Conservation (phyloP, 2,113 vertebrate species). For the Neolamprologus cancellatus region DNA sequence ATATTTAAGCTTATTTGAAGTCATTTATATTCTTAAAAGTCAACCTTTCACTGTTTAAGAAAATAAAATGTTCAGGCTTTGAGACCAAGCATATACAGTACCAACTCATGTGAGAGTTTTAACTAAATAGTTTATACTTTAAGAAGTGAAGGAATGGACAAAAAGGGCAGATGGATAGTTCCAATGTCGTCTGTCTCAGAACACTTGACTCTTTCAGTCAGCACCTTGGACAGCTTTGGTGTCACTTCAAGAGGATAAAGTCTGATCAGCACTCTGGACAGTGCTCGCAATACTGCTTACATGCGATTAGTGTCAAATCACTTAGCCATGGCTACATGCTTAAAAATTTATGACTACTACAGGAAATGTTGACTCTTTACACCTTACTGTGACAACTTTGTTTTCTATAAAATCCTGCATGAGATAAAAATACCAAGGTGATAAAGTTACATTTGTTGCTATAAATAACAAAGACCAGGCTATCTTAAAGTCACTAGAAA, state of each 20-base stretch:
- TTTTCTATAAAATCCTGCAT: not conserved
- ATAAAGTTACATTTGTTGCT: not conserved
- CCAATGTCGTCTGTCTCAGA: not conserved
- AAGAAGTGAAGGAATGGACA: not conserved
- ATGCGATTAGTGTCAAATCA: not conserved
- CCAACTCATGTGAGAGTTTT: not conserved
- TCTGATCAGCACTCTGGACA: not conserved
- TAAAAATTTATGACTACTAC: not conserved
- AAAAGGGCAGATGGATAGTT: not conserved
- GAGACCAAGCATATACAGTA: not conserved
- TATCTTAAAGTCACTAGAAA: not conserved
- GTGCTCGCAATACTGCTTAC: not conserved
- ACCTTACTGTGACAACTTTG: not conserved
- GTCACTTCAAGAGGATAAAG: not conserved
- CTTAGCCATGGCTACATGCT: not conserved
- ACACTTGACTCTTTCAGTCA: not conserved
- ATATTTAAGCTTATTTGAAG: not conserved
- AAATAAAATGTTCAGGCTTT: not conserved
- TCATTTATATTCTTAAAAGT: not conserved
- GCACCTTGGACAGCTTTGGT: not conserved
- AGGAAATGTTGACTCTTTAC: not conserved
- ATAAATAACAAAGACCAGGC: not conserved
- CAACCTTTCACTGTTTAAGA: not conserved
- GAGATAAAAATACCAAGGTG: not conserved
- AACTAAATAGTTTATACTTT: not conserved